A percentile compares a stretch with the other conserved stretches of the same genome.
Conservation (phyloP, 2,888 invertebrate species). For the Drosophila anomalata region DNA sequence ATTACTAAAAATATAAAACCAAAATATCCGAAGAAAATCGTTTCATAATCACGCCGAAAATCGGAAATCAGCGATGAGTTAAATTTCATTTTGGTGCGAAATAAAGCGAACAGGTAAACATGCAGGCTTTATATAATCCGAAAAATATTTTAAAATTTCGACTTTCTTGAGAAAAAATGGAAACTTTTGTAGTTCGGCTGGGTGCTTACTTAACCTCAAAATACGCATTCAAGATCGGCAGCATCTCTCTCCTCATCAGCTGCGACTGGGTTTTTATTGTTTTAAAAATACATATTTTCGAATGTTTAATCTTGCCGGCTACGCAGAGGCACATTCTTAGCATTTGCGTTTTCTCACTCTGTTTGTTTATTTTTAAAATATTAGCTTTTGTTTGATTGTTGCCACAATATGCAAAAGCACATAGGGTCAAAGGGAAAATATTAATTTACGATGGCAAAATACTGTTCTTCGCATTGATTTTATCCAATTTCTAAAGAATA, state of each 20-base stretch:
- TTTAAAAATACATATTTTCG: constrained; percentile 67
- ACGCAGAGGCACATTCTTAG: constrained; percentile 16
- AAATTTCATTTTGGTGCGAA: constrained; percentile 30
- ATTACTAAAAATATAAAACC: constrained; percentile 50
- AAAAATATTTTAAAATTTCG: constrained; percentile 29
- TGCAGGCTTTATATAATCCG: constrained; percentile 53
- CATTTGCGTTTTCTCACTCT: constrained; percentile 2
- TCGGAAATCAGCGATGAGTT: constrained; percentile 51
- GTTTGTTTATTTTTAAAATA: constrained; percentile 73
- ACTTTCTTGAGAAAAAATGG: constrained; percentile 5
- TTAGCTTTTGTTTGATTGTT: constrained; percentile 47
- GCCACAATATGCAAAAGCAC: not conserved
- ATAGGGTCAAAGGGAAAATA: not conserved
- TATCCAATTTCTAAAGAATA: too few relatives aligned
- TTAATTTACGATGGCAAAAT: not conserved
- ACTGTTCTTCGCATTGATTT: constrained; percentile 61
- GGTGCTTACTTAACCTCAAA: constrained; percentile 69
- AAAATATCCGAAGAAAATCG: constrained; percentile 50
- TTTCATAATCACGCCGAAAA: constrained; percentile 72
- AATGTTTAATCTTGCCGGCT: constrained; percentile 60
- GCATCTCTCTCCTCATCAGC: constrained; percentile 27
- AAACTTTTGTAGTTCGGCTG: constrained; percentile 1
- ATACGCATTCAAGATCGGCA: constrained; percentile 39
- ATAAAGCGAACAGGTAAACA: constrained; percentile 24
- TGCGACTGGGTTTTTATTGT: constrained; percentile 43